Base-by-base conservation (phyloP, 1,140 invertebrate species). In the Drosophila oshimai region DNA sequence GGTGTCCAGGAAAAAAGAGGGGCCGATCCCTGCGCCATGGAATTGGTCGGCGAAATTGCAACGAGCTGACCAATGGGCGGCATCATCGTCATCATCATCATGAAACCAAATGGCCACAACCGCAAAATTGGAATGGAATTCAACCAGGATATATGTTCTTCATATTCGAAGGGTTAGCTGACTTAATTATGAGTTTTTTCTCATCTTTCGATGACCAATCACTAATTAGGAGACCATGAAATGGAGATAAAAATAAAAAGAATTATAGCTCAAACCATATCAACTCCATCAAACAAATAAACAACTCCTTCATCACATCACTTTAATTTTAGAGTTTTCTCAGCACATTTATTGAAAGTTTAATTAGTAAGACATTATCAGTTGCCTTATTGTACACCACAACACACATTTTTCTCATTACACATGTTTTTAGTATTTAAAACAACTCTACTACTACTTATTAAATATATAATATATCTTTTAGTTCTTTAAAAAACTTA, bases 41-140 rank as follows among this genome's bases (percentile, higher is more conserved):
- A 78, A 73, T 73, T 77, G 54, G 69, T 42, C 51, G 67, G 37
- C 44, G 18, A 73, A 67, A 67, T 67, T 67, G 62, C 62, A 67
- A 15, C 41, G 28, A 45, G 44, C 53, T 58, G 70, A 53, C 74
- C 74, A 77, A 77, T 77, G 49, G 74, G 51, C 58, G 60, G 34
- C 42, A 57, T 41, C 69, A 78, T 65, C 54, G 37, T 55, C 60
- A 61, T 45, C 60, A 64, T 50, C 58, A 65, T 22, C 42, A n/a
- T 31, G 24, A 49, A 39, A 41, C 41, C 34, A 26, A 65, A 65
- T 65, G 58, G 58, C 58, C 34, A 65, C 33, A 65, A 62, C 57
- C 57, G 26, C 31, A 20, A 65, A 65, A 65, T 64, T 62, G 12
- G 34, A 60, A 41, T 49, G 58, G 42, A 65, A 65, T 65, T 65